Percentiles rank a stretch among this genome's conserved stretches.
phyloP scores from a whole-genome alignment of 2,797 vertebrate genomes.

The Sebastes kiyomatsui region DNA sequence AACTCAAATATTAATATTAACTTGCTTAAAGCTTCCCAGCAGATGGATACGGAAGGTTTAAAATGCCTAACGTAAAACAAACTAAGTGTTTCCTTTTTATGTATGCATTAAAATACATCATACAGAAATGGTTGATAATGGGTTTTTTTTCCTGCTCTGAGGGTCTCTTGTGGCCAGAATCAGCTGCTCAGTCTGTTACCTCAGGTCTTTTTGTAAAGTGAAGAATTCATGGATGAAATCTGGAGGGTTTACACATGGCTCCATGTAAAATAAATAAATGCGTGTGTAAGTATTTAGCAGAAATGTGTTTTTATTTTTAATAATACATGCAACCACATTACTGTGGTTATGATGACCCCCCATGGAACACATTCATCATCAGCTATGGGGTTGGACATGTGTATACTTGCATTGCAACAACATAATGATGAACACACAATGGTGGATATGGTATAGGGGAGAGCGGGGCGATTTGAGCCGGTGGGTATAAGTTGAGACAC shows the following conservation, averaged over 20 bases:
- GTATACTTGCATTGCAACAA: background rate
- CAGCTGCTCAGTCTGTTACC: background rate
- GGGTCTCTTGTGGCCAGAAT: no score
- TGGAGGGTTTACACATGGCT: background rate
- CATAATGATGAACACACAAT: background rate
- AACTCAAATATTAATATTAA: background rate
- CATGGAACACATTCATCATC: background rate
- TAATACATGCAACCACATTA: background rate
- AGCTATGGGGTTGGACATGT: background rate
- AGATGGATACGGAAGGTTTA: background rate
- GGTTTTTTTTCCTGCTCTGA: no score
- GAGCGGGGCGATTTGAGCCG: accelerated
- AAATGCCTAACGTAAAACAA: background rate
- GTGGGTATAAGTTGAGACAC: no score
- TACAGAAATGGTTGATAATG: no score
- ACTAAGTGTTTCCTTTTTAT: background rate
- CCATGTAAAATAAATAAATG: background rate
- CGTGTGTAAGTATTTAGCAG: background rate
- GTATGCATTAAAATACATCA: background rate
- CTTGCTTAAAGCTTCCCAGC: background rate
- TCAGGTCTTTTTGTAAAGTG: background rate
- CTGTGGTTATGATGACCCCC: background rate
- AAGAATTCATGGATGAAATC: background rate
- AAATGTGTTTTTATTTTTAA: background rate
- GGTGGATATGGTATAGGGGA: background rate